Base-by-base conservation (phyloP, 2,797 vertebrate genomes). In the Pantherophis alleghaniensis region DNA sequence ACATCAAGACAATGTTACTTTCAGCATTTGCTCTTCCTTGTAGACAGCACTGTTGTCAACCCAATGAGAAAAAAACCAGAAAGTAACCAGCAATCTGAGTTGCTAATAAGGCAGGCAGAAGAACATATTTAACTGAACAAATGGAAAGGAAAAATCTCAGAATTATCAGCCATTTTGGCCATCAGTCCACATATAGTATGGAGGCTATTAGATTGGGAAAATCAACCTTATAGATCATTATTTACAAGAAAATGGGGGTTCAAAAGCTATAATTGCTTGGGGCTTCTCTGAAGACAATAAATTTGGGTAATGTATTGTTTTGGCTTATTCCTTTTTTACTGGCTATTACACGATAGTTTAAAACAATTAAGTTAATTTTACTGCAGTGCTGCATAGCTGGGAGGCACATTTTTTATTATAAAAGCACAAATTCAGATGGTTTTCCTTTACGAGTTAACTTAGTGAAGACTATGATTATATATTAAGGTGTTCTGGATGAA, bases 311-410 rank as follows among this genome's bases (percentile, higher is more conserved):
- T 32, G 57, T 28, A 83, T 94, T 88, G 94, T 93, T 91, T 93
- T 66, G 87, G 59, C 91, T 94, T 95, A 92, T 93, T 94, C 42
- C 26, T 57, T 59, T 59, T 3, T 93, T 94, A 0, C 0, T 61
- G 37, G 88, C 96, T 88, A 90, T 94, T 57, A 93, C 59, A 93
- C 1, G 0, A 69, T 92, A 96, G 69, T 95, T 96, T 94, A 93
- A 92, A 96, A 92, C 87, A 96, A 95, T 96, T 96, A 96, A 87
- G 42, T 92, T 95, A 94, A 95, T 96, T 95, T 92, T 93, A 2
- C 0, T 26, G 26, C 22, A 92, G 47, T 69, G 93, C 37, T 96
- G 92, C 90, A 87, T 26, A 94, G 32, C 94, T 95, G 91, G 94
- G 95, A 94, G 90, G 28, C 88, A 74, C 51, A 91, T 69, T 91